phyloP scores from a whole-genome alignment of 1,140 invertebrate genomes.

The Latrodectus geometricus region DNA sequence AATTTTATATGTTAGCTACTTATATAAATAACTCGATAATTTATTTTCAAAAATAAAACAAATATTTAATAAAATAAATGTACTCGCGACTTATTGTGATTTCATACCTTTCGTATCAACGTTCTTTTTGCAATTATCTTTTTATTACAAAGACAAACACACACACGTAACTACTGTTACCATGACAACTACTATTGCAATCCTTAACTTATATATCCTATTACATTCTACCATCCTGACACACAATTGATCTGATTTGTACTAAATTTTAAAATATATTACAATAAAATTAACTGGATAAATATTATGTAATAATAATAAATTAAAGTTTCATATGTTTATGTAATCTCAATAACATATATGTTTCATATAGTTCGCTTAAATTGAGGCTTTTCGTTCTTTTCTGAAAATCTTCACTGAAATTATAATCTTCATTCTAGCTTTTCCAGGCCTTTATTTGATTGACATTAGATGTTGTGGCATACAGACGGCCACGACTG shows the following conservation, averaged over 20 bases:
- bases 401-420: background rate
- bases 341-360: background rate
- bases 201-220: background rate
- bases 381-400: background rate
- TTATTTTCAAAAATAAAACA: too few species aligned
- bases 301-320: background rate
- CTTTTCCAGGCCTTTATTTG: background rate
- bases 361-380: background rate
- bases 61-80: too few species aligned
- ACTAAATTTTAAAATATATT: background rate
- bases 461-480: slow-evolving; percentile 10
- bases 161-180: too few species aligned
- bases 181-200: background rate
- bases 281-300: background rate
- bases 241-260: background rate
- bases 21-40: too few species aligned
- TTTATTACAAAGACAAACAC: too few species aligned
- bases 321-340: background rate
- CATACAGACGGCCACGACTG: background rate
- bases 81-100: too few species aligned
- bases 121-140: too few species aligned
- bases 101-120: too few species aligned
- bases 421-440: background rate
- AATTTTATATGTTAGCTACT: too few species aligned
- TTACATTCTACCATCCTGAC: background rate